phyloP scores from a whole-genome alignment of 2,888 invertebrate genomes.

The Drosophila quasianomalipes region DNA sequence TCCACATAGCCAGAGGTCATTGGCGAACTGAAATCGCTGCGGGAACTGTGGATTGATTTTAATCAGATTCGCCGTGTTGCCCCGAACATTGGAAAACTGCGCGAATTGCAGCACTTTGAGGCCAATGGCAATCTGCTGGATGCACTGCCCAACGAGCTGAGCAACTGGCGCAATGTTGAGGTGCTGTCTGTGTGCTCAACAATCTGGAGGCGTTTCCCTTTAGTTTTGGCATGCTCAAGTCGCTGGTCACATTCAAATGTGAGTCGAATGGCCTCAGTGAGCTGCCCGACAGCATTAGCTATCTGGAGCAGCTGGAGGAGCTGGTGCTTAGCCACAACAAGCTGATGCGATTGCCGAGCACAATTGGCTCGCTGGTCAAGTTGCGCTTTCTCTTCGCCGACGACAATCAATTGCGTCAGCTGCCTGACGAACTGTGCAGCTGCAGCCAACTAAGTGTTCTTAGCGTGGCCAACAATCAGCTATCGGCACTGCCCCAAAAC shows the following conservation, averaged over 20 bases:
- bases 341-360: slow-evolving; percentile 92
- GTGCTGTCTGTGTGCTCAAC: slow-evolving; percentile 93
- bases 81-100: slow-evolving; percentile 89
- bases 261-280: slow-evolving; percentile 94
- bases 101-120: slow-evolving; percentile 90
- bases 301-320: slow-evolving; percentile 92
- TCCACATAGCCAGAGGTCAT: slow-evolving; percentile 91
- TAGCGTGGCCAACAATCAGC: slow-evolving; percentile 93
- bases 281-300: slow-evolving; percentile 94
- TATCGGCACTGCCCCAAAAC: slow-evolving; percentile 94
- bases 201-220: slow-evolving; percentile 91
- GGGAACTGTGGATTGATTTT: slow-evolving; percentile 92
- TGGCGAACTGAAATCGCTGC: slow-evolving; percentile 88
- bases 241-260: slow-evolving; percentile 93
- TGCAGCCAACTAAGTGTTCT: slow-evolving; percentile 93
- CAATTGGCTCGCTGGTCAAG: slow-evolving; percentile 94
- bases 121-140: slow-evolving; percentile 94
- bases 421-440: slow-evolving; percentile 96
- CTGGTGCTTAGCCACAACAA: slow-evolving; percentile 94
- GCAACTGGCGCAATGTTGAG: slow-evolving; percentile 91
- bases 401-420: slow-evolving; percentile 92
- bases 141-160: slow-evolving; percentile 92
- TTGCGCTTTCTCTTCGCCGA: slow-evolving; percentile 95
- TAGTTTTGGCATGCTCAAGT: slow-evolving; percentile 91
- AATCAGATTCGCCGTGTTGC: slow-evolving; percentile 90